Conservation (phyloP, 2,888 invertebrate genomes). For the Tanypteryx hageni region DNA sequence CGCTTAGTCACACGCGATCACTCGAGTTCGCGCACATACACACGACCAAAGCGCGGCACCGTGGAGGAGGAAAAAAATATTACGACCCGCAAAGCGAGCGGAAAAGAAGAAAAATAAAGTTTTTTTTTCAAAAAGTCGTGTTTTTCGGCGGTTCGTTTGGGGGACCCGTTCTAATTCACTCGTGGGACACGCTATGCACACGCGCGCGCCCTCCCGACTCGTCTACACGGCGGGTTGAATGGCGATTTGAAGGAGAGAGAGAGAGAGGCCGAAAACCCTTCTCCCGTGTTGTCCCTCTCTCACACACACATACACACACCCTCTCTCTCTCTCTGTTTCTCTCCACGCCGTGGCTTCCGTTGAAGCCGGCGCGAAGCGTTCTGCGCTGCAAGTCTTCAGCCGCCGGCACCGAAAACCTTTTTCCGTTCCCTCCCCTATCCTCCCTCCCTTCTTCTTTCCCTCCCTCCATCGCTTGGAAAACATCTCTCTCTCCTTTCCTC, state of each 20-base stretch:
- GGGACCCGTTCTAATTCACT: background rate
- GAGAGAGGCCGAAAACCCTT: too few species aligned
- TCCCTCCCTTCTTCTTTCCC: background rate
- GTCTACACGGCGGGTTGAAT: too few species aligned
- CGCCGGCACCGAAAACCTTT: constrained; percentile 12
- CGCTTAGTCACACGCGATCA: background rate
- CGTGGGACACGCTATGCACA: background rate
- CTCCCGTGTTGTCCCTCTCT: too few species aligned
- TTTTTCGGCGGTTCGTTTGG: background rate
- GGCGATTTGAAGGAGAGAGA: too few species aligned
- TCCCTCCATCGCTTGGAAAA: background rate
- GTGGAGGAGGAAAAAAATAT: background rate
- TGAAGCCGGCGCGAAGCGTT: background rate
- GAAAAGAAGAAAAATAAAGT: too few species aligned
- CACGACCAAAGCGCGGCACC: background rate
- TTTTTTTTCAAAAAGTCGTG: background rate
- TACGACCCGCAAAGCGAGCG: background rate
- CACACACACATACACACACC: background rate
- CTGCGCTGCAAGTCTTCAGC: constrained; percentile 13
- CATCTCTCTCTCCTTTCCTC: background rate
- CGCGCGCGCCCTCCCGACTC: too few species aligned
- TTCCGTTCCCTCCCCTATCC: background rate
- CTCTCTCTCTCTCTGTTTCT: background rate
- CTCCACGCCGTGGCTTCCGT: background rate
- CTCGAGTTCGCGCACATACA: background rate